phyloP scores from a whole-genome alignment of 2,888 invertebrate species.

The Sinodicranocentrus sp. region DNA sequence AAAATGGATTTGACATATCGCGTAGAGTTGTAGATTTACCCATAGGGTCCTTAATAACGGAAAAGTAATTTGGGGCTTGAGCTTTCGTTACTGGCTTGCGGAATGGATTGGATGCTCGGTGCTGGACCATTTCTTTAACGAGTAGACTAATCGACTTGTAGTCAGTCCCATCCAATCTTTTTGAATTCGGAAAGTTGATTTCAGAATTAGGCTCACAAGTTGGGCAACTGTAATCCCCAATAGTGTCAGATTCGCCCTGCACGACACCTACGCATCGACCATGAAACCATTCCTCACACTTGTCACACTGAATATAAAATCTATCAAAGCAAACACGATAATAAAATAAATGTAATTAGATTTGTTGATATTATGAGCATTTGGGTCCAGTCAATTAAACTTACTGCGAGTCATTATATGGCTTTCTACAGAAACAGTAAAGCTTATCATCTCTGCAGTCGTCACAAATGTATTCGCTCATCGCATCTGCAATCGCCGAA shows the following conservation, averaged over 20 bases:
- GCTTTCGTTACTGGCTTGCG: conserved; percentile 97
- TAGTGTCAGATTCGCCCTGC: conserved; percentile 95
- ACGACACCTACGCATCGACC: conserved; percentile 97
- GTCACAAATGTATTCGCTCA: conserved; percentile 93
- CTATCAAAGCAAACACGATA: conserved; percentile 80
- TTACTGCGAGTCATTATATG: conserved; percentile 98
- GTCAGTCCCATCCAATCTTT: conserved; percentile 88
- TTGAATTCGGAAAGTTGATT: conserved; percentile 94
- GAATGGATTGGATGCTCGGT: conserved; percentile 99
- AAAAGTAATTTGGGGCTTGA: conserved; percentile 98
- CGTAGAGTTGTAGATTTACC: no score
- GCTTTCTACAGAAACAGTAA: conserved; percentile 97
- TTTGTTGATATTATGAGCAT: background rate
- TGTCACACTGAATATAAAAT: conserved; percentile 99
- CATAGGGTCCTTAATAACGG: conserved; percentile 97
- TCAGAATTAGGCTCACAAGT: conserved; percentile 94
- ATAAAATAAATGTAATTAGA: conserved; percentile 13
- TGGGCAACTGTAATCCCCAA: conserved; percentile 98
- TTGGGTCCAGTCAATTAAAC: conserved; percentile 78
- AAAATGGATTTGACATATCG: no score
- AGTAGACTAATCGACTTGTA: conserved; percentile 90
- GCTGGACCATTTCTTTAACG: conserved; percentile 92
- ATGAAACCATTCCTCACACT: conserved; percentile 99
- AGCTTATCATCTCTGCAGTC: conserved; percentile 95
- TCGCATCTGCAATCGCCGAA: conserved; percentile 92